Evolutionary conservation across 2,888 invertebrate genomes (phyloP).

Genomic region (Trichopoda pennipes): DNA sequence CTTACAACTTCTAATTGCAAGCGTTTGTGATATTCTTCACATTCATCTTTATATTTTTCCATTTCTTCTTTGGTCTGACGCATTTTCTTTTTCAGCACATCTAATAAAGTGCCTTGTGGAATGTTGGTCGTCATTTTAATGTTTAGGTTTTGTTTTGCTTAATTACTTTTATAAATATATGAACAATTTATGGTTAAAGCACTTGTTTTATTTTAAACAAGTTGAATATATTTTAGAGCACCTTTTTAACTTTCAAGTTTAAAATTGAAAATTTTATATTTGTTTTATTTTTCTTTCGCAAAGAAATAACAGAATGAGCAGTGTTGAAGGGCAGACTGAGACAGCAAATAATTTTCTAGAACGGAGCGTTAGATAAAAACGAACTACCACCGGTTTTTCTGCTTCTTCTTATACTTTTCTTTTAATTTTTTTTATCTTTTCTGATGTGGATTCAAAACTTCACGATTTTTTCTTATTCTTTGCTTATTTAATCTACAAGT

Average conservation of each 20-base stretch:
- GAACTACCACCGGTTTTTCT: conserved; percentile 78
- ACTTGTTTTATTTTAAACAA: conserved; percentile 54
- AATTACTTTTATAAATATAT: conserved; percentile 38
- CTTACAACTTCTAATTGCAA: conserved; percentile 97
- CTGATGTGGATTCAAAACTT: conserved; percentile 68
- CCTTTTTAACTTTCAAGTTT: conserved; percentile 56
- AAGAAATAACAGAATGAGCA: conserved; percentile 58
- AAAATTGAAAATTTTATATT: conserved; percentile 36
- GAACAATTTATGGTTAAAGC: conserved; percentile 49
- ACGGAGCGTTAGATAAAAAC: conserved; percentile 71
- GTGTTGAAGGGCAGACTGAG: conserved; percentile 62
- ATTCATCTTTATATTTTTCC: conserved; percentile 98
- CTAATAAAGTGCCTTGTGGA: conserved; percentile 95
- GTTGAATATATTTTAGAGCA: conserved; percentile 62
- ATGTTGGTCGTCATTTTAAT: conserved; percentile 90
- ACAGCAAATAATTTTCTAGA: conserved; percentile 68
- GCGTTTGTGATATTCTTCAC: conserved; percentile 97
- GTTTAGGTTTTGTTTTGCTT: conserved; percentile 69
- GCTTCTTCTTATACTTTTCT: conserved; percentile 67
- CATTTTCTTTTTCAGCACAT: conserved; percentile 99
- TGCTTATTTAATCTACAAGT: conserved; percentile 62
- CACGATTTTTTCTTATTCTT: conserved; percentile 67
- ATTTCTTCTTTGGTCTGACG: conserved; percentile 99
- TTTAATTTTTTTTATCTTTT: conserved; percentile 66
- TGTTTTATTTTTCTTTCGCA: conserved; percentile 66